Conservation (phyloP, 30 jellyfish, hydroid and myxozoan genomes). For the Clytia hemisphaerica region DNA sequence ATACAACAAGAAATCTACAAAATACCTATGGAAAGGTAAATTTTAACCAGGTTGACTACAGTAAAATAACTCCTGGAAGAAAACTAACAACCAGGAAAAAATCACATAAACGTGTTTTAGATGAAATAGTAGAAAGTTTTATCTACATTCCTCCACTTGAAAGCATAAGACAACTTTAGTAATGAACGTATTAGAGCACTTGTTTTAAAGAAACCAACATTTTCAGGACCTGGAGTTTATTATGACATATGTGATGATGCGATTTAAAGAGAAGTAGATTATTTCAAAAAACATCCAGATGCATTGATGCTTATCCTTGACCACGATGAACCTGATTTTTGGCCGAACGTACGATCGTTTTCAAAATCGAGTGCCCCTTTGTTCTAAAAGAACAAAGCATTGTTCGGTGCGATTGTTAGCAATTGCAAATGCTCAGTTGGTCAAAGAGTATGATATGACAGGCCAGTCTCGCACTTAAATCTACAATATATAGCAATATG, state of each 20-base stretch:
- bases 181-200: neutral
- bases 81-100: neutral
- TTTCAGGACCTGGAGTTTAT: neutral
- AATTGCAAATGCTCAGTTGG: neutral
- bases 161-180: constrained; percentile 13
- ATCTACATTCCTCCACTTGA: constrained; percentile 16
- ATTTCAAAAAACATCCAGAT: neutral
- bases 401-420: neutral
- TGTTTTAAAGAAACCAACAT: neutral
- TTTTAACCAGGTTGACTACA: constrained; percentile 16
- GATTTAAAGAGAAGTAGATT: neutral
- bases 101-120: neutral
- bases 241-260: constrained; percentile 27
- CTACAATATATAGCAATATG: too few relatives aligned
- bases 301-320: constrained; percentile 10
- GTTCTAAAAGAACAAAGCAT: constrained; percentile 9
- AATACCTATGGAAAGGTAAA: constrained; percentile 6
- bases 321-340: constrained; percentile 11
- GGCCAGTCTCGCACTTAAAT: too few relatives aligned
- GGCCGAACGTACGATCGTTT: too few relatives aligned
- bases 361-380: constrained; percentile 17
- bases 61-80: constrained; percentile 5
- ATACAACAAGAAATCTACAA: constrained; percentile 2
- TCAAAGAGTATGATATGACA: neutral
- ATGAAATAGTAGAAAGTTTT: constrained; percentile 5